Percentiles rank a stretch among this genome's conserved stretches.
Evolutionary conservation across 2,888 invertebrate genomes (phyloP).

Genomic region (Eupithecia exiguata): DNA sequence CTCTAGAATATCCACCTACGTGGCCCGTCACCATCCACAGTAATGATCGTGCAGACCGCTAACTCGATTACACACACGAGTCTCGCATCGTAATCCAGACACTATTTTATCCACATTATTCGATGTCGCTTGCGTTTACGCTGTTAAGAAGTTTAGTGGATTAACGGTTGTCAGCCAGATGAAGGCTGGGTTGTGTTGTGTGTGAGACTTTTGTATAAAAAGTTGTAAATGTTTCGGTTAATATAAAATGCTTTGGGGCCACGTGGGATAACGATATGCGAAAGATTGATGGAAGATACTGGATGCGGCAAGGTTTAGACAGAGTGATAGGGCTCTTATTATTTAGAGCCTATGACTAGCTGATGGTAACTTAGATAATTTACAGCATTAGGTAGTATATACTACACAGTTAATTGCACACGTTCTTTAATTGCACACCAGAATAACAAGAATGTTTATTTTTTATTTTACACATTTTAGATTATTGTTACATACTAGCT

Average conservation of each 20-base stretch:
- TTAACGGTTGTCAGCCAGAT: constrained; percentile 23
- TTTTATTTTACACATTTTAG: too few relatives aligned
- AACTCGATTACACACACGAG: constrained; percentile 72
- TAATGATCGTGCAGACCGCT: constrained; percentile 73
- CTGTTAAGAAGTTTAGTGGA: constrained; percentile 29
- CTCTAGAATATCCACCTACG: constrained; percentile 55
- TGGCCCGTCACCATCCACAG: constrained; percentile 55
- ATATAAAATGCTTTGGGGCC: not conserved
- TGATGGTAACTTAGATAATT: not conserved
- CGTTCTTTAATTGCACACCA: not conserved
- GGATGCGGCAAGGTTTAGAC: not conserved
- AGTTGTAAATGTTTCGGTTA: not conserved
- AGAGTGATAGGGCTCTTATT: not conserved
- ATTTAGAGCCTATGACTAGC: not conserved
- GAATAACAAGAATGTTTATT: not conserved
- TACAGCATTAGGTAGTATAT: not conserved
- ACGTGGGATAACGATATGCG: not conserved
- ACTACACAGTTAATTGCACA: not conserved
- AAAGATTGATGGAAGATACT: not conserved
- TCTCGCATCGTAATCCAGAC: constrained; percentile 69
- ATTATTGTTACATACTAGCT: too few relatives aligned
- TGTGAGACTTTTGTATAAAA: not conserved
- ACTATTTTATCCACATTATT: constrained; percentile 75
- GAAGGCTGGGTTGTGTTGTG: not conserved
- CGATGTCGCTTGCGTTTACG: constrained; percentile 55